Evolutionary conservation across 2,888 invertebrate species (phyloP).

Genomic region (Monochamus alternatus): DNA sequence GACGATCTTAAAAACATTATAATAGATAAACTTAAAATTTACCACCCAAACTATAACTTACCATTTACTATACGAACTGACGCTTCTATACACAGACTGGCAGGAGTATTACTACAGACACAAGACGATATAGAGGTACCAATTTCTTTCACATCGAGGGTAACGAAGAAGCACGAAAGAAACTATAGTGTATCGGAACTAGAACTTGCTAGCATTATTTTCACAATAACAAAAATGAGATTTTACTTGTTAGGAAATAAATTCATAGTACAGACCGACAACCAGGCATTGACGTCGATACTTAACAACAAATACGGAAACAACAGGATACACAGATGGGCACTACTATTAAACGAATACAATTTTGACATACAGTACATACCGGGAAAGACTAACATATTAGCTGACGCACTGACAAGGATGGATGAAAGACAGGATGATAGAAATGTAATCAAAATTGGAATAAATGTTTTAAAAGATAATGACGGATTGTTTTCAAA

Average conservation of each 20-base stretch:
- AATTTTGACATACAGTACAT: constrained; percentile 28
- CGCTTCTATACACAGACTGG: constrained; percentile 14
- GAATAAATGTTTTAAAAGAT: constrained; percentile 6
- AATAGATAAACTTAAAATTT: constrained; percentile 17
- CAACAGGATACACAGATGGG: constrained; percentile 37
- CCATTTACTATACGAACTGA: constrained; percentile 27
- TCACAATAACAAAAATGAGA: constrained; percentile 24
- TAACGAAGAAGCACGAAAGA: constrained; percentile 4
- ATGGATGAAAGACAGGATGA: constrained; percentile 11
- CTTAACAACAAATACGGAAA: constrained; percentile 32
- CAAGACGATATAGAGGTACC: background rate
- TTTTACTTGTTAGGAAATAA: constrained; percentile 31
- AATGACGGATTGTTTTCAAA: background rate
- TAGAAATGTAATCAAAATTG: background rate
- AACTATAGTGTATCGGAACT: constrained; percentile 24
- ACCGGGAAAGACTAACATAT: constrained; percentile 25
- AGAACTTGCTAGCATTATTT: constrained; percentile 33
- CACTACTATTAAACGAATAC: constrained; percentile 23
- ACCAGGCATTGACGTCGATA: constrained; percentile 36
- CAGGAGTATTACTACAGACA: constrained; percentile 1
- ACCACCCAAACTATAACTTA: constrained; percentile 27
- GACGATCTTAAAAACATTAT: constrained; percentile 21
- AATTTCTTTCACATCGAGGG: background rate
- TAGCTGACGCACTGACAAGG: constrained; percentile 26
- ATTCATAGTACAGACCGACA: constrained; percentile 34